Percentiles rank a stretch among this genome's conserved stretches.
Conservation (phyloP, 1,140 invertebrate species). For the Platorchestia sp. region DNA sequence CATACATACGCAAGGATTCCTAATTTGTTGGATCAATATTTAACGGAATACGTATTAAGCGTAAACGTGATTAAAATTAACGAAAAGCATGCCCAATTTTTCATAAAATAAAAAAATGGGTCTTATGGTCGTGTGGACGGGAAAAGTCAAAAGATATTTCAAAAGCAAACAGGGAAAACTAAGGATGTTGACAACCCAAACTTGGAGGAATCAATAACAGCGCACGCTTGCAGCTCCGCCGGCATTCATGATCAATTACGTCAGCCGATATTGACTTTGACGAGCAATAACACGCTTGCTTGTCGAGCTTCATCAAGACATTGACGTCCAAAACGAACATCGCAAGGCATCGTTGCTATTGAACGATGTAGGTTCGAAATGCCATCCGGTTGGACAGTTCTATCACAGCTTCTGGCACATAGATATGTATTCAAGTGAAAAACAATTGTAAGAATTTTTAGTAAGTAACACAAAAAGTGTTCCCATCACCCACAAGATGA, state of each 20-base stretch:
- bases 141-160: neutral
- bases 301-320: neutral
- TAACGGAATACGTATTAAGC: neutral
- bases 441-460: no score
- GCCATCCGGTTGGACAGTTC: neutral
- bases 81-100: neutral
- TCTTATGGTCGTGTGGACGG: neutral
- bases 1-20: no score
- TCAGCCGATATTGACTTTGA: neutral
- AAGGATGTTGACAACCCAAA: neutral
- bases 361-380: neutral
- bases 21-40: neutral
- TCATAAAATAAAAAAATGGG: neutral
- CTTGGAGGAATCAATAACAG: neutral
- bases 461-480: neutral
- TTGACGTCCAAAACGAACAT: neutral
- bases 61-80: neutral
- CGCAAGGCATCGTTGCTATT: neutral
- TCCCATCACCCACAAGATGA: neutral
- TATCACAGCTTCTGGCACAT: neutral
- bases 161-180: neutral
- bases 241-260: neutral
- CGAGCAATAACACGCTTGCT: neutral
- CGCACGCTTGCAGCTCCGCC: neutral
- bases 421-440: neutral